A percentile compares a stretch with the other conserved stretches of the same genome.
These are phyloP conservation scores for Lagopus muta DNA, from an alignment of 2,113 vertebrate species.

Conservation along the genomic window DNA sequence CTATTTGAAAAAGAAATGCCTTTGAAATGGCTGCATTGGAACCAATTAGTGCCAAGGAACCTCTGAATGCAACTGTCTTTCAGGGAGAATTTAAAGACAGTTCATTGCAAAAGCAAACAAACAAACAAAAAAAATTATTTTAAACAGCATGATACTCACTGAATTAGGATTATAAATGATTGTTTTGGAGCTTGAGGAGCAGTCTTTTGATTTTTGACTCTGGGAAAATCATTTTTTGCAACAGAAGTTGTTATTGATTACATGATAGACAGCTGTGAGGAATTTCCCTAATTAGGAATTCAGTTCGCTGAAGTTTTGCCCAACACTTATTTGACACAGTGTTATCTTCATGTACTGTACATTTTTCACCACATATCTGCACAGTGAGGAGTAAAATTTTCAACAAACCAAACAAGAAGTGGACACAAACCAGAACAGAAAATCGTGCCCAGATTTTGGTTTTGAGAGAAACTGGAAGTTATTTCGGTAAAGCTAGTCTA, in stretches of 20 bases:
- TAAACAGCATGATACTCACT: slow-evolving; percentile 23
- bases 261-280: not conserved
- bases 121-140: not conserved
- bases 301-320: not conserved
- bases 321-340: not conserved
- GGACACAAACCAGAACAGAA: not conserved
- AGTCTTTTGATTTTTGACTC: slow-evolving; percentile 31
- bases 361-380: not conserved
- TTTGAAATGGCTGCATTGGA: slow-evolving; percentile 36
- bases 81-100: slow-evolving; percentile 23
- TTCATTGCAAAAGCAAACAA: not conserved
- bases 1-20: slow-evolving; percentile 16
- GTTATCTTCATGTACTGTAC: not conserved
- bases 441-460: not conserved
- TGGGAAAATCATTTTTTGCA: slow-evolving; percentile 26
- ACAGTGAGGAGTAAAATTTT: not conserved
- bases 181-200: slow-evolving; percentile 26
- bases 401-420: not conserved
- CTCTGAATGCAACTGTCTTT: slow-evolving; percentile 44
- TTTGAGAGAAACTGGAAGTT: not conserved
- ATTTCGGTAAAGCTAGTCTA: not conserved
- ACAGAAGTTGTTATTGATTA: not conserved
- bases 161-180: slow-evolving; percentile 33
- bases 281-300: not conserved
- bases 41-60: slow-evolving; percentile 51